phyloP scores from a whole-genome alignment of 2,888 invertebrate species.

The Coremacera marginata region DNA sequence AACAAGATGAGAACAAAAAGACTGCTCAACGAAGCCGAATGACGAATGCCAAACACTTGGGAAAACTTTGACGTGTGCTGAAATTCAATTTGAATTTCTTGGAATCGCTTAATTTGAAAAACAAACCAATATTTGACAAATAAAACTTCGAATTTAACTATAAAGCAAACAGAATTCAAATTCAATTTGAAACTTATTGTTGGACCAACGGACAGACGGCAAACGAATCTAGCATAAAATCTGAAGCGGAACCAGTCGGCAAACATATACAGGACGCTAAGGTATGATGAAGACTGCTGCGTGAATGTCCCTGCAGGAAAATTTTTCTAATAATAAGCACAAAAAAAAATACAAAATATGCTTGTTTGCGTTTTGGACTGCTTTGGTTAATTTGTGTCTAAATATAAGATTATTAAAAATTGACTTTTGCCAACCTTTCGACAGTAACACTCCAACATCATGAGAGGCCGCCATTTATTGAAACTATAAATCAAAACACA shows the following conservation, averaged over 20 bases:
- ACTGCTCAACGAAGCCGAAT: slow-evolving; percentile 5
- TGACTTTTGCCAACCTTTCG: too few relatives aligned
- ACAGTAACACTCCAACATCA: too few relatives aligned
- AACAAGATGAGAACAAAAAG: background rate
- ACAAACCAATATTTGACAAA: slow-evolving; percentile 47
- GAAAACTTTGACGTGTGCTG: slow-evolving; percentile 33
- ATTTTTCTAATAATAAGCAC: too few relatives aligned
- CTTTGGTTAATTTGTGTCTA: too few relatives aligned
- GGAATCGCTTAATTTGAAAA: slow-evolving; percentile 47
- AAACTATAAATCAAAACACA: too few relatives aligned
- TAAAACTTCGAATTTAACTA: slow-evolving; percentile 34
- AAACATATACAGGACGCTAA: background rate
- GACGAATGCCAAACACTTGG: slow-evolving; percentile 34
- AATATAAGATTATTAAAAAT: too few relatives aligned
- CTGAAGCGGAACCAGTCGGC: background rate
- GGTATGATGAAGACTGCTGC: background rate
- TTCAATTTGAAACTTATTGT: slow-evolving; percentile 41
- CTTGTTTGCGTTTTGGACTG: too few relatives aligned
- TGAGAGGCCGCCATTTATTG: too few relatives aligned
- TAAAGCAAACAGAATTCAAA: slow-evolving; percentile 45
- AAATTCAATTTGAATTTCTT: slow-evolving; percentile 41
- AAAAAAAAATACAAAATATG: too few relatives aligned
- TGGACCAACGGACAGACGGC: background rate
- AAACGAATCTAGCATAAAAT: background rate
- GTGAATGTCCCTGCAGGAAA: background rate